Percentiles rank a stretch among this genome's conserved stretches.
Evolutionary conservation across 2,797 vertebrate species (phyloP).

Genomic region (Parotocinclus haroldoi): DNA sequence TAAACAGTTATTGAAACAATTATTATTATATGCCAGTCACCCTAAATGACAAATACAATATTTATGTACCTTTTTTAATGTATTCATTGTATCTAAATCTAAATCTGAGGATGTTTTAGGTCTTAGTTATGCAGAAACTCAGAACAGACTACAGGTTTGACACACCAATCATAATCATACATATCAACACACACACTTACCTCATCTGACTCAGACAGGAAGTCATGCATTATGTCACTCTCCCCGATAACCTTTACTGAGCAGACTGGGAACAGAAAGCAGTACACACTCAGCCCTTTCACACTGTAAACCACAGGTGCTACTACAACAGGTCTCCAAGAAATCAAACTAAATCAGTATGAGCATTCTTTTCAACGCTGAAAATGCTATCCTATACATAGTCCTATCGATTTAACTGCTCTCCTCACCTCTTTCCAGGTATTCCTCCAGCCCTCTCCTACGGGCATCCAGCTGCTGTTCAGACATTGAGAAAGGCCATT

Average conservation of each 20-base stretch:
- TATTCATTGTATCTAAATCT: too few species aligned
- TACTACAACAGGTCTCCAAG: too few species aligned
- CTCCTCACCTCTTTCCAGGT: conserved; percentile 74
- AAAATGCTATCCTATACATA: too few species aligned
- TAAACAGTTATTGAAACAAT: too few species aligned
- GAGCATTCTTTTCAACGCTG: background rate
- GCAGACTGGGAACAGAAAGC: conserved; percentile 72
- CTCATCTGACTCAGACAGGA: conserved; percentile 94
- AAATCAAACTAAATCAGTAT: background rate
- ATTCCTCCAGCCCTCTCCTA: conserved; percentile 90
- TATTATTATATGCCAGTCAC: too few species aligned
- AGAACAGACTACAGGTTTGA: too few species aligned
- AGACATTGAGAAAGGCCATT: conserved; percentile 94
- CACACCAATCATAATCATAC: too few species aligned
- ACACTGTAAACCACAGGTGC: too few species aligned
- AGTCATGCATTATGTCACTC: conserved; percentile 98
- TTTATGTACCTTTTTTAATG: too few species aligned
- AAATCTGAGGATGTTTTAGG: too few species aligned
- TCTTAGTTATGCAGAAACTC: too few species aligned
- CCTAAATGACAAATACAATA: too few species aligned
- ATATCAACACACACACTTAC: conserved; percentile 55
- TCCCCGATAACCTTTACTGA: conserved; percentile 93
- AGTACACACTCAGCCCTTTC: background rate
- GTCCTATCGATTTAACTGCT: conserved; percentile 50
- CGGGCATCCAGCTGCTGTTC: conserved; percentile 94